Conservation (phyloP, 2,113 vertebrate species). For the Tursiops truncatus region DNA sequence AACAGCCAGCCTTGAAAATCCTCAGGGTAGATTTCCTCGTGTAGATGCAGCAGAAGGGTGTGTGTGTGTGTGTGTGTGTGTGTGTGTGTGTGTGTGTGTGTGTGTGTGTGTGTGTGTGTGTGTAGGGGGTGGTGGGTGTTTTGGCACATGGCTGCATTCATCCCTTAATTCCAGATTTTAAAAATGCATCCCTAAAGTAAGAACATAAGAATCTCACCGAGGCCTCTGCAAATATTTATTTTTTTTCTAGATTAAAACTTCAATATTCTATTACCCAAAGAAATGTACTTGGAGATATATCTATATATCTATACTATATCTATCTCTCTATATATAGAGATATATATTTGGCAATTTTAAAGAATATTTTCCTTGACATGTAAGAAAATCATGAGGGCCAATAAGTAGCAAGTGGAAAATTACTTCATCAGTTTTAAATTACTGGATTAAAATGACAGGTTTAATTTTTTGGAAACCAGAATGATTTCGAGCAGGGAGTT, state of each 20-base stretch:
- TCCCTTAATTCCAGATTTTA: neutral
- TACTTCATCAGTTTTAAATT: slow-evolving; percentile 44
- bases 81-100: neutral
- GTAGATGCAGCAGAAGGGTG: no score
- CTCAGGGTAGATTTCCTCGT: no score
- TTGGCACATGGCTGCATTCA: neutral
- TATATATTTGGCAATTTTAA: neutral
- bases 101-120: neutral
- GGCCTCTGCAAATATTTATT: neutral
- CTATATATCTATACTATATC: no score
- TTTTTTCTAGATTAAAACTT: neutral
- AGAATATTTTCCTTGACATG: neutral
- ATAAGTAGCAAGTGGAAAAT: neutral
- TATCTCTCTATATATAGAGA: no score
- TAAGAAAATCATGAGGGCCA: neutral
- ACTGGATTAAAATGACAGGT: neutral
- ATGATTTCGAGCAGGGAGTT: fast-evolving
- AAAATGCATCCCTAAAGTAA: neutral
- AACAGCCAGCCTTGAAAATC: neutral
- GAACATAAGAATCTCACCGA: neutral
- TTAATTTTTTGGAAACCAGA: neutral
- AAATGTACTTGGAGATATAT: neutral
- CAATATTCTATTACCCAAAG: neutral
- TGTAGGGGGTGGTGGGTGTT: fast-evolving
- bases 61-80: no score